A percentile compares a stretch with the other conserved stretches of the same genome.
Evolutionary conservation across 2,113 vertebrate genomes (phyloP).

Genomic region (Cebidichthys violaceus): DNA sequence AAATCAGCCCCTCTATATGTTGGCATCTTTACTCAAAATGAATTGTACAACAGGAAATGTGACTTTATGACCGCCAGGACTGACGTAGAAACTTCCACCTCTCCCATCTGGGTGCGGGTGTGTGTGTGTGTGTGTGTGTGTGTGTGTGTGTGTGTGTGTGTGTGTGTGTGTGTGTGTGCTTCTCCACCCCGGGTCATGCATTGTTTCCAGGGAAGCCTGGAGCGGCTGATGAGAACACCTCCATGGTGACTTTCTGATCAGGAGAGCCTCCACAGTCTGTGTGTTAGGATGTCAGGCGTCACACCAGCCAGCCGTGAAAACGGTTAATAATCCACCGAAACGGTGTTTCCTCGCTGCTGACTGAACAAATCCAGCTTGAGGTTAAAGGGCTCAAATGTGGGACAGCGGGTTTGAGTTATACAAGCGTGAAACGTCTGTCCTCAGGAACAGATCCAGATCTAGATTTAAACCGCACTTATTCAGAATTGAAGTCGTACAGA

Average conservation of each 20-base stretch:
- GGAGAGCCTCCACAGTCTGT: neutral
- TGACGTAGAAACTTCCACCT: conserved; percentile 9
- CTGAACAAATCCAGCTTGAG: neutral
- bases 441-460: neutral
- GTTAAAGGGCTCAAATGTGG: neutral
- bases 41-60: neutral
- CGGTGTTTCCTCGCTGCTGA: conserved; percentile 11
- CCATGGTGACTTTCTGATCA: neutral
- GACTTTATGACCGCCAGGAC: neutral
- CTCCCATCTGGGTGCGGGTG: neutral
- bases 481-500: neutral
- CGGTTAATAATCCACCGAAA: conserved; percentile 22
- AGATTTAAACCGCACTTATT: neutral
- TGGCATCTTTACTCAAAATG: neutral
- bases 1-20: fast-evolving
- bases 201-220: conserved; percentile 30
- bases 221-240: neutral
- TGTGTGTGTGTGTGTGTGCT: conserved; percentile 20
- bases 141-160: conserved; percentile 6
- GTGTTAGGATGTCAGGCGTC: neutral
- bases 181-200: neutral
- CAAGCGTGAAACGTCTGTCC: neutral
- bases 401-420: neutral
- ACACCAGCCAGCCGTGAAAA: neutral
- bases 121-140: neutral